Evolutionary conservation across 2,888 invertebrate species (phyloP), one percentile per base, ranked within the genome.

Genomic region (Actias luna): DNA sequence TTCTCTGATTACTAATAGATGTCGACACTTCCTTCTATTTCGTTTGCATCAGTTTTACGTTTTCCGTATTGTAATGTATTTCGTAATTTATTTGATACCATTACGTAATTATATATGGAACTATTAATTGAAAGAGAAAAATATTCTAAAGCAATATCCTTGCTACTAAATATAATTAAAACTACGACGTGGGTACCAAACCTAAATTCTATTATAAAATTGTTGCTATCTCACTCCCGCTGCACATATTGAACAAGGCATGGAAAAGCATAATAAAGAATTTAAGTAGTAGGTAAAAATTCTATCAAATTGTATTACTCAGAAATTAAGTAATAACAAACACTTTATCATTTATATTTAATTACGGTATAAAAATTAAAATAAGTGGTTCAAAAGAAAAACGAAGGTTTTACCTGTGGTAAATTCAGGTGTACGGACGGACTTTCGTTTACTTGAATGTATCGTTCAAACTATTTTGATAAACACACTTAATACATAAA

Each of bases 401-500:
- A 50, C 46, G 46, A 10, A 55, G 29, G 16, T 29, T 55, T n/a
- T 55, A 55, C 55, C 55, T 73, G 1, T 74, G 69, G 52, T 78
- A 18, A 75, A 69, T 63, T 1, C 55, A 55, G 55, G 55, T 55
- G 55, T 29, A 27, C 14, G n/a, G 29, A 29, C 2, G 1, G 29
- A 46, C 25, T 27, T 50, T 50, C 22, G 25, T 25, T 60, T 22
- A 33, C 16, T 60, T 42, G 59, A 35, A 25, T 22, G 59, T 59
- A 46, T 22, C 10, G 22, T 4, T 27, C 29, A 55, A 55, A 29
- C 16, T 55, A 0, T 18, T 14, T 27, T 29, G n/a, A 55, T n/a
- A 16, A 16, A n/a, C 29, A 29, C 16, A 55, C 5, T 16, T n/a
- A 22, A 29, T 55, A 29, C 1, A 55, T 29, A 55, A 29, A 55